phyloP scores from a whole-genome alignment of 2,888 invertebrate species.

The Danaus chrysippus region DNA sequence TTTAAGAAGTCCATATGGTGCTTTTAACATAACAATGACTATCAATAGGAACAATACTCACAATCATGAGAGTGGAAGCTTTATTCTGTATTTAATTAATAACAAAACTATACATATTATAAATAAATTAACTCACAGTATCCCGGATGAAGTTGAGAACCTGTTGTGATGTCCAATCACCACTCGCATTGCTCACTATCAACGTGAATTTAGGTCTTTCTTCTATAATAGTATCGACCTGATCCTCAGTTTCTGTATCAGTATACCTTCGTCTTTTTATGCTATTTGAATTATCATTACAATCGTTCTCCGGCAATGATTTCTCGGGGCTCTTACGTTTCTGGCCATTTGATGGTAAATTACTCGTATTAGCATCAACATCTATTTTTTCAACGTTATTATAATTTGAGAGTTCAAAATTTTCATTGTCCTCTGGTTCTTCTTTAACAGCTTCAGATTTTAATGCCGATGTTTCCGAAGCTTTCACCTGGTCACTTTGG shows the following conservation, averaged over 20 bases:
- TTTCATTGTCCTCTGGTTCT: slow-evolving; percentile 12
- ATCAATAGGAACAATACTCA: too few species aligned
- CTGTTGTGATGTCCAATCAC: slow-evolving; percentile 28
- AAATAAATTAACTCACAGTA: slow-evolving; percentile 19
- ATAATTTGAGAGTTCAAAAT: not conserved
- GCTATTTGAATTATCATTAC: slow-evolving; percentile 21
- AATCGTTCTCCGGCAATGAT: slow-evolving; percentile 19
- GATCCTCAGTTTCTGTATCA: slow-evolving; percentile 19
- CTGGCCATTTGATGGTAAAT: slow-evolving; percentile 10
- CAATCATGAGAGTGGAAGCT: too few species aligned
- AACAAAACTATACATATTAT: not conserved
- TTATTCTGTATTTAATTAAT: not conserved
- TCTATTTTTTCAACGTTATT: slow-evolving; percentile 7
- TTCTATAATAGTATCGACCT: not conserved
- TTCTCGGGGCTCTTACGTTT: slow-evolving; percentile 22
- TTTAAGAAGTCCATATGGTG: too few species aligned
- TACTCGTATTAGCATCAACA: slow-evolving; percentile 4
- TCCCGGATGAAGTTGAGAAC: slow-evolving; percentile 28
- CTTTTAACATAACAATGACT: too few species aligned
- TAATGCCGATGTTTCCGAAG: slow-evolving; percentile 12
- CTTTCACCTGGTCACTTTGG: slow-evolving; percentile 13
- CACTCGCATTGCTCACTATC: slow-evolving; percentile 24
- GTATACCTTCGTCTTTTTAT: slow-evolving; percentile 26
- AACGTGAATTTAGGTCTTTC: slow-evolving; percentile 12
- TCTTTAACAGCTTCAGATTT: slow-evolving; percentile 14